phyloP scores from a whole-genome alignment of 2,888 invertebrate genomes.

The Coelogynopora nodosa region DNA sequence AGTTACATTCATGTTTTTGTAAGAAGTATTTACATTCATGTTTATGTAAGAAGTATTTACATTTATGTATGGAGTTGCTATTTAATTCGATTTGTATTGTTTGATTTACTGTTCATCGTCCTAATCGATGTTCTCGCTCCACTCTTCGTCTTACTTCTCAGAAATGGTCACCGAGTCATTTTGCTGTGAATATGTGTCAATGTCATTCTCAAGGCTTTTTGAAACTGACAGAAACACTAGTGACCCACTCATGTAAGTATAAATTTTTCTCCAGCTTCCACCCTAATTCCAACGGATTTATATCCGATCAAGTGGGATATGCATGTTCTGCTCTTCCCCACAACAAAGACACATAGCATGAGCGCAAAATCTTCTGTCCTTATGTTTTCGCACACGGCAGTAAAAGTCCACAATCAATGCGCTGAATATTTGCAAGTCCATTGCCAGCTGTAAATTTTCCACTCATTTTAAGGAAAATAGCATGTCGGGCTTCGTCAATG shows the following conservation, averaged over 20 bases:
- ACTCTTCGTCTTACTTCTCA: background rate
- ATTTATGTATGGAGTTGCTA: background rate
- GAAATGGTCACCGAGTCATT: background rate
- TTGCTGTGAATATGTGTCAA: background rate
- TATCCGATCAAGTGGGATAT: background rate
- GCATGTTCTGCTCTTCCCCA: conserved; percentile 26
- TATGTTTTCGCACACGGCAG: background rate
- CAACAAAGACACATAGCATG: conserved; percentile 13
- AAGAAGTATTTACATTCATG: conserved; percentile 3
- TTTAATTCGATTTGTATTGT: background rate
- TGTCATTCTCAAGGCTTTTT: conserved; percentile 18
- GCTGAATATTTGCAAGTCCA: background rate
- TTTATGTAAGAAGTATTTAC: background rate
- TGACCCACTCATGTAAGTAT: background rate
- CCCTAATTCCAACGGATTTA: background rate
- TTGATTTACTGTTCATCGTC: conserved; percentile 19
- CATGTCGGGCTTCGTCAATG: background rate
- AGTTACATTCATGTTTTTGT: background rate
- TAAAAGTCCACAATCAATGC: conserved; percentile 23
- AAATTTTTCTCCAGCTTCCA: background rate
- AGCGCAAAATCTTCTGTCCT: conserved; percentile 13
- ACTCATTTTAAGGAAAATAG: conserved; percentile 20
- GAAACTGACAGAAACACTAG: background rate
- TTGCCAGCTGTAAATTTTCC: conserved; percentile 11
- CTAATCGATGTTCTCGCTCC: background rate